phyloP scores from a whole-genome alignment of 2,888 invertebrate species.

The Stratiomys singularior region DNA sequence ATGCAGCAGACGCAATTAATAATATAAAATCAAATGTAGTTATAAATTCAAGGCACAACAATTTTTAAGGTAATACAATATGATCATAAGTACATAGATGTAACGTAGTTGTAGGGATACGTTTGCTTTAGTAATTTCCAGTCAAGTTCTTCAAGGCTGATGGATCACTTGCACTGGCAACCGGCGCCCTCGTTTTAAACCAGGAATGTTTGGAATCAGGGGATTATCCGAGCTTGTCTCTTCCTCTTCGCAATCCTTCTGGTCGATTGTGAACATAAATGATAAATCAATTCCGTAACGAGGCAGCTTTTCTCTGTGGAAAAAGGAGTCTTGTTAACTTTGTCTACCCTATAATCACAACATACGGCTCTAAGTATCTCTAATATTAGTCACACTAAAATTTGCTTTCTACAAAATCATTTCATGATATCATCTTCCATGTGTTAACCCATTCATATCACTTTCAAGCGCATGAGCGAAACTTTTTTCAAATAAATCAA shows the following conservation, averaged over 20 bases:
- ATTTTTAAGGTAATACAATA: too few relatives aligned
- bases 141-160: not conserved
- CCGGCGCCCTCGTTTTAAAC: not conserved
- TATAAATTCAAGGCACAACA: too few relatives aligned
- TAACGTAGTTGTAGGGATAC: constrained; percentile 5
- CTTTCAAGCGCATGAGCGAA: not conserved
- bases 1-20: too few relatives aligned
- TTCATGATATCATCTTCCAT: too few relatives aligned
- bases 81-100: too few relatives aligned
- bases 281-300: constrained; percentile 85
- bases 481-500: not conserved
- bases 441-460: not conserved
- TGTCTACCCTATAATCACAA: too few relatives aligned
- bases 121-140: not conserved
- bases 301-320: constrained; percentile 62
- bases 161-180: constrained; percentile 28
- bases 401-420: too few relatives aligned
- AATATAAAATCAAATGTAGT: too few relatives aligned
- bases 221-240: constrained; percentile 26
- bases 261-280: constrained; percentile 85
- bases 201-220: constrained; percentile 22
- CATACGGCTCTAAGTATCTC: too few relatives aligned
- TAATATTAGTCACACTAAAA: too few relatives aligned
- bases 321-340: too few relatives aligned
- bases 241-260: constrained; percentile 68